Base-by-base conservation (phyloP, 1,140 invertebrate genomes). In the Cyrtorhinus lividipennis region DNA sequence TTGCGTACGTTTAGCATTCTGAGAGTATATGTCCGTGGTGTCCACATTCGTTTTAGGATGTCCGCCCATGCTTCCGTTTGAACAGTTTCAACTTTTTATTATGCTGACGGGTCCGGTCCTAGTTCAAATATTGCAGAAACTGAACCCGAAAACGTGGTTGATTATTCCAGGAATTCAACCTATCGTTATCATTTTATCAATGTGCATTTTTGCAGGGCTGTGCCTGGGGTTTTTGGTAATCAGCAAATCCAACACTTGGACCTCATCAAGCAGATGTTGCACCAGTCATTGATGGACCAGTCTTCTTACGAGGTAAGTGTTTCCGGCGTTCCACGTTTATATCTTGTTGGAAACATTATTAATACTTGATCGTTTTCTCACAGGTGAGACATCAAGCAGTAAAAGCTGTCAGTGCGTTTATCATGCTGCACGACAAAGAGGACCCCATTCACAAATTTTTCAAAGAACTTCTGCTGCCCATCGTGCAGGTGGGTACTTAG, bases 191-290 rank as follows among this genome's bases (percentile, higher is more conserved):
- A n/a, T n/a, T n/a, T n/a, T n/a, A n/a, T n/a, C n/a, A n/a, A n/a
- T n/a, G n/a, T n/a, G n/a, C n/a, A n/a, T n/a, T n/a, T n/a, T 68
- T 74, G 57, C 71, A 92, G 89, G 65, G 86, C 88, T 71, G 91
- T 98, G 20, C 95, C 96, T 62, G 90, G 92, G 45, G 87, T 98
- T 26, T 98, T 98, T 82, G 95, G 95, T 24, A 95, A 94, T 72
- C 89, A 95, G 72, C 92, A 98, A 75, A 78, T 81, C 60, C 86
- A 91, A 70, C 94, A 97, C 73, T 74, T 98, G 27, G 83, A 92
- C 72, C 80, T 95, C 2, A 98, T 98, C 65, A 95, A 95, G 72
- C 86, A 93, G 73, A 96, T 97, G 92, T 76, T 98, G 61, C 78
- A 84, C 27, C 84, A 90, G 65, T 87, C 87, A 56, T 76, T 96